phyloP scores from a whole-genome alignment of 2,113 vertebrate genomes.

The Chionodraco myersi region DNA sequence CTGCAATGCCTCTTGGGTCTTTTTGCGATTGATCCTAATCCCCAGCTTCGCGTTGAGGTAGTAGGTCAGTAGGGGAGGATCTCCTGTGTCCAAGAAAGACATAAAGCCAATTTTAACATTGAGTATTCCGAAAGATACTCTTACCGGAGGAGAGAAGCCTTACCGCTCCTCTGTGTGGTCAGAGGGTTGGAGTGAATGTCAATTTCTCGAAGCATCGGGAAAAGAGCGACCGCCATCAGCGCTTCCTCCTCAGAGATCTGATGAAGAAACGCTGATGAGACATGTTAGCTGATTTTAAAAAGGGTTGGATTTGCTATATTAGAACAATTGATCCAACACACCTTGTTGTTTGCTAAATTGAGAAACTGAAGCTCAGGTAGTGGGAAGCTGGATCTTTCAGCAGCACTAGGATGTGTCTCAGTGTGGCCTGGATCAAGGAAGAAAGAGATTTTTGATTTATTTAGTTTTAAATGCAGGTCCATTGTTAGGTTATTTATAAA shows the following conservation, averaged over 20 bases:
- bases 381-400: conserved; percentile 69
- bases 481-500: background rate
- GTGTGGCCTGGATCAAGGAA: conserved; percentile 22
- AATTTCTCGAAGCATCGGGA: conserved; percentile 85
- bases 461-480: no score
- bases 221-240: conserved; percentile 84
- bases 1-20: conserved; percentile 56
- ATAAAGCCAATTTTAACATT: background rate
- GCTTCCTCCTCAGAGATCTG: conserved; percentile 88
- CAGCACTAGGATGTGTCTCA: background rate
- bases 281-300: background rate
- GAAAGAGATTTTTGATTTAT: background rate
- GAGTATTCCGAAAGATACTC: no score
- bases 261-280: conserved; percentile 44
- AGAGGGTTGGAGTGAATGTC: conserved; percentile 88
- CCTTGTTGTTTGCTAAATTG: conserved; percentile 89
- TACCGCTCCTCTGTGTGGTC: conserved; percentile 83
- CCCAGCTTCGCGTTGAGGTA: conserved; percentile 87
- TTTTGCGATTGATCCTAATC: conserved; percentile 81
- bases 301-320: background rate
- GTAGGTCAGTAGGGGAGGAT: conserved; percentile 82
- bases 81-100: conserved; percentile 74
- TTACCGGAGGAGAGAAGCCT: background rate
- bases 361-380: conserved; percentile 86
- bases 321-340: conserved; percentile 48